Evolutionary conservation across 2,888 invertebrate genomes (phyloP), one percentile per base, ranked within the genome.

Genomic region (Ectemnius lituratus): DNA sequence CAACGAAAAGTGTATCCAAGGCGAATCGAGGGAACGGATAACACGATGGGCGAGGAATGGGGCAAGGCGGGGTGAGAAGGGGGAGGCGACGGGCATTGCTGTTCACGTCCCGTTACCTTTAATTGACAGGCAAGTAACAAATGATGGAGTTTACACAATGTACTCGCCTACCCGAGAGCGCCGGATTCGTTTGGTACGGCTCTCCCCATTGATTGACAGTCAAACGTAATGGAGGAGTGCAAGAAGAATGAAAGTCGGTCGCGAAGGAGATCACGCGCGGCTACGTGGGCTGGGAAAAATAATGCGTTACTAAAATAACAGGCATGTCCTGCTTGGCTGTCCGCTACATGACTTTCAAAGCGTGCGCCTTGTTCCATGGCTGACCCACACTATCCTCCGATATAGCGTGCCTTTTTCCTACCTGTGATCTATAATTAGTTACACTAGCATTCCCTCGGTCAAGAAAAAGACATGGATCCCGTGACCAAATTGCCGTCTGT

Each of bases 111-210:
- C 70, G 67, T 67, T 64, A 67, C 56, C 62, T 64, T 67, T 73
- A 73, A 76, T 70, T 64, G 73, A 67, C 73, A 70, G 73, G 47
- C 64, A 62, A 46, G 70, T 67, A 64, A 73, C 61, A 49, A 70
- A 73, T 59, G 76, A 64, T 56, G 63, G 37, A 8, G 27, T 11
- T 59, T 47, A 37, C 46, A 60, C 79, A 67, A 76, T 70, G 65
- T 46, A 66, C 71, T 63, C 62, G 69, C 62, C 57, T 46, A 47
- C 57, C 52, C 46, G 23, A 14, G 64, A 49, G 47, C 46, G 47
- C 23, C 4, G 59, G 28, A 27, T 27, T 23, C 49, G 63, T 64
- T 62, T 62, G 46, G 47, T 62, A 52, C 16, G 52, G 52, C 52
- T 52, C 52, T 37, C 37, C 37, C 52, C 14, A 37, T 11, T 18